Conservation (phyloP, 23 tunicate genomes). For the Ascidia mentula region DNA sequence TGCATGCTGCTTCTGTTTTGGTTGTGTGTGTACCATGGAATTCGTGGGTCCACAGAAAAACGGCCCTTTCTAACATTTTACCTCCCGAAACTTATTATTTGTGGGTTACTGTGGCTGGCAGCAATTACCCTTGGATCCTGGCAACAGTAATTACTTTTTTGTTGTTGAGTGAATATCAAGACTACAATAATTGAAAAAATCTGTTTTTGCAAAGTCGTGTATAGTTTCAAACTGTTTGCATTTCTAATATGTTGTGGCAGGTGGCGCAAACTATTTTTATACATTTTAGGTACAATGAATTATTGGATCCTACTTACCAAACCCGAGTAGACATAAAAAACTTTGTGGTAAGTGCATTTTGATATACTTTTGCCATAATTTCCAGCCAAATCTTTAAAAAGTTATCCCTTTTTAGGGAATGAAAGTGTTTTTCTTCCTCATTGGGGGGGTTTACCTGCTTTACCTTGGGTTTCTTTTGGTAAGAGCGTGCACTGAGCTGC, state of each 20-base stretch:
- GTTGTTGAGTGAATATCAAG: not conserved
- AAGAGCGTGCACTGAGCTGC: constrained; percentile 82
- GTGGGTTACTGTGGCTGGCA: constrained; percentile 73
- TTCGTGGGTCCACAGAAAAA: constrained; percentile 39
- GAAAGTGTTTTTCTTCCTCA: constrained; percentile 73
- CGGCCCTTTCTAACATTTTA: constrained; percentile 58
- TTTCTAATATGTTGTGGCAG: not conserved
- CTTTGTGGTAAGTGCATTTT: constrained; percentile 55
- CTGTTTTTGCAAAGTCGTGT: not conserved
- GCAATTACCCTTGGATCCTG: constrained; percentile 82
- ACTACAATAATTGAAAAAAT: not conserved
- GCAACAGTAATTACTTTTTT: constrained; percentile 67
- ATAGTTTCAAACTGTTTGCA: not conserved
- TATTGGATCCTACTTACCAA: constrained; percentile 80
- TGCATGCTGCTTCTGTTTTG: constrained; percentile 68
- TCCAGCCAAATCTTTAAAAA: not conserved
- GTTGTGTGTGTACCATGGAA: constrained; percentile 85
- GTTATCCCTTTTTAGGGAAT: constrained; percentile 53
- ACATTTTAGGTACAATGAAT: constrained; percentile 70
- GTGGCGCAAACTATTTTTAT: not conserved
- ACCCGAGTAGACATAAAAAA: constrained; percentile 64
- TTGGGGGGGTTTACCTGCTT: constrained; percentile 67
- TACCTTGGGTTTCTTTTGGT: constrained; percentile 76
- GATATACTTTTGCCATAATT: not conserved
- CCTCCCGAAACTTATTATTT: constrained; percentile 71